These are phyloP conservation scores for Agonopterix arenella DNA, from an alignment of 2,888 invertebrate species.

Conservation along the genomic window DNA sequence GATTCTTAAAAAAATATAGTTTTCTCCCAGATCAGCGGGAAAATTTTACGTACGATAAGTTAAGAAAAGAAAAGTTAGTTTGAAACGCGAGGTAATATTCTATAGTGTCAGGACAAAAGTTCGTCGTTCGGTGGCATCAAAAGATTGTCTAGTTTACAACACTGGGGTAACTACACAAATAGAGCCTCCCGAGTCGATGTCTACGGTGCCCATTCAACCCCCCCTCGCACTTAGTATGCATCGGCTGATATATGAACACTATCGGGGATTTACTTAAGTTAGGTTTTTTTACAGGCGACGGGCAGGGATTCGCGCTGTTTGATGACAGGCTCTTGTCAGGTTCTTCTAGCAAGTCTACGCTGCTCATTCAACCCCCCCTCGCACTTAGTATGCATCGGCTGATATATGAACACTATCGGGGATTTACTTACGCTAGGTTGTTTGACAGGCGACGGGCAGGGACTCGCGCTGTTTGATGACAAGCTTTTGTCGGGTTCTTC, in stretches of 20 bases:
- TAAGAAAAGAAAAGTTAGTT: no score
- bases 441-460: constrained; percentile 91
- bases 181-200: constrained; percentile 35
- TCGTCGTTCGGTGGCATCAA: no score
- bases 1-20: no score
- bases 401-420: constrained; percentile 34
- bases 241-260: constrained; percentile 75
- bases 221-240: constrained; percentile 87
- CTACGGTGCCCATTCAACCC: constrained; percentile 95
- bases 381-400: constrained; percentile 88
- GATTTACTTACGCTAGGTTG: constrained; percentile 56
- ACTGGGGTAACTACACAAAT: no score
- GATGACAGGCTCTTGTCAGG: constrained; percentile 94
- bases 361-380: constrained; percentile 92
- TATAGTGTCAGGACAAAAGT: no score
- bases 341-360: constrained; percentile 93
- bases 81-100: no score
- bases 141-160: no score
- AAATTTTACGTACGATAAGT: no score
- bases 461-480: constrained; percentile 94
- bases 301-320: constrained; percentile 95
- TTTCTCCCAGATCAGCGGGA: no score
- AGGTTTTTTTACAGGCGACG: constrained; percentile 85
- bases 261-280: constrained; percentile 39
- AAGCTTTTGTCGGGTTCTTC: constrained; percentile 93